A percentile compares a stretch with the other conserved stretches of the same genome.
phyloP scores from a whole-genome alignment of 2,888 invertebrate genomes.

The Agriotes lineatus region DNA sequence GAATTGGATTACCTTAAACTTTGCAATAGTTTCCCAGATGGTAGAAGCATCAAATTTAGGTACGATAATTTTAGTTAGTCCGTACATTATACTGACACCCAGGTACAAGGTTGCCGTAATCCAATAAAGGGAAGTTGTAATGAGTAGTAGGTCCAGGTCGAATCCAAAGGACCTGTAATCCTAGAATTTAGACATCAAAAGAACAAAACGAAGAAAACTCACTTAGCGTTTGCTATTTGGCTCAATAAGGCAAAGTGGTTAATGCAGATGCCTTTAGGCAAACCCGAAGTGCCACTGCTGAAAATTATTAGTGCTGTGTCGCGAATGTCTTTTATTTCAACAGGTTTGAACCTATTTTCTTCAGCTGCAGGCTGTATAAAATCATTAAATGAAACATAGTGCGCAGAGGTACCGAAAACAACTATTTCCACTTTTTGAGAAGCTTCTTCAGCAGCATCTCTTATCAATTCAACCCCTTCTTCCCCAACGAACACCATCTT shows the following conservation, averaged over 20 bases:
- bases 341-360: constrained; percentile 45
- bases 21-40: constrained; percentile 55
- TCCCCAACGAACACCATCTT: constrained; percentile 53
- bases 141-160: constrained; percentile 43
- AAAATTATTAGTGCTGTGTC: constrained; percentile 49
- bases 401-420: constrained; percentile 52
- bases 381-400: constrained; percentile 45
- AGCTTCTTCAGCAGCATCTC: constrained; percentile 46
- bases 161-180: constrained; percentile 43
- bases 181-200: too few relatives aligned
- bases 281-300: constrained; percentile 55
- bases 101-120: constrained; percentile 55
- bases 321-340: constrained; percentile 30
- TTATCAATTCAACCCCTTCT: constrained; percentile 42
- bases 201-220: too few relatives aligned
- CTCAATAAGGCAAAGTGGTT: constrained; percentile 43
- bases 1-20: constrained; percentile 53
- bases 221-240: neutral
- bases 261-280: constrained; percentile 51
- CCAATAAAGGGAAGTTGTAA: constrained; percentile 58
- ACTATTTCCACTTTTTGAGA: constrained; percentile 53
- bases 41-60: constrained; percentile 49
- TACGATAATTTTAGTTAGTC: constrained; percentile 54
- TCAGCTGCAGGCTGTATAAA: constrained; percentile 50
- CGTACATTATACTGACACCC: constrained; percentile 47